phyloP scores from a whole-genome alignment of 2,113 vertebrate species.

The Pomatorhinus ruficollis region DNA sequence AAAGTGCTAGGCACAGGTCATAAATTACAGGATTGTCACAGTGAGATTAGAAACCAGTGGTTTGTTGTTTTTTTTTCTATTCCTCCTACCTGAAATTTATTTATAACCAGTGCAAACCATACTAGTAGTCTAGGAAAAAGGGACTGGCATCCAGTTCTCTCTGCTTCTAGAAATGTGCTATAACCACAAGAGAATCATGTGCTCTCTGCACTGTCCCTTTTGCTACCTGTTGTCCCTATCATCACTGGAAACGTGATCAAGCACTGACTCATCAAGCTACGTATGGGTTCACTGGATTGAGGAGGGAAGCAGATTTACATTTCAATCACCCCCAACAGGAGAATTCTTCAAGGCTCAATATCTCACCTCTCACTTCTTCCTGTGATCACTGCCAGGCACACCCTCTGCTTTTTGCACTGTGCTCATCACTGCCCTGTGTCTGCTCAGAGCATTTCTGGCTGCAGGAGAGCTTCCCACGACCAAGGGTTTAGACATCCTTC shows the following conservation, averaged over 20 bases:
- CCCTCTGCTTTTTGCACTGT: neutral
- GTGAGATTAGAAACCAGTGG: neutral
- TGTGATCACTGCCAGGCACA: neutral
- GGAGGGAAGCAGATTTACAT: neutral
- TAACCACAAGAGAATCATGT: neutral
- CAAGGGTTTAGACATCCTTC: neutral
- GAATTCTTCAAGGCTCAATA: neutral
- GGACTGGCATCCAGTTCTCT: neutral
- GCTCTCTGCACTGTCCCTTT: neutral
- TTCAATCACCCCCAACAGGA: rapidly evolving
- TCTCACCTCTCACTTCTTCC: neutral
- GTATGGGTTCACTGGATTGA: neutral
- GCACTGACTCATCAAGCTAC: neutral
- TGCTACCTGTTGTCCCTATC: neutral
- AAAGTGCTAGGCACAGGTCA: neutral
- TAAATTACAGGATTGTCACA: neutral
- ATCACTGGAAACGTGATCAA: neutral
- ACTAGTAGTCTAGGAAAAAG: neutral
- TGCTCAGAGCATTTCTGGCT: neutral
- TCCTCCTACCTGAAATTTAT: neutral
- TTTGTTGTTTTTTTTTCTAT: neutral
- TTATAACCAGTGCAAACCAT: neutral
- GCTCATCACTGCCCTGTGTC: neutral
- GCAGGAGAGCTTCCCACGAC: neutral
- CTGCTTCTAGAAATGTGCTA: neutral